Conservation (phyloP, 2,888 invertebrate genomes). For the Drosophila putrida region DNA sequence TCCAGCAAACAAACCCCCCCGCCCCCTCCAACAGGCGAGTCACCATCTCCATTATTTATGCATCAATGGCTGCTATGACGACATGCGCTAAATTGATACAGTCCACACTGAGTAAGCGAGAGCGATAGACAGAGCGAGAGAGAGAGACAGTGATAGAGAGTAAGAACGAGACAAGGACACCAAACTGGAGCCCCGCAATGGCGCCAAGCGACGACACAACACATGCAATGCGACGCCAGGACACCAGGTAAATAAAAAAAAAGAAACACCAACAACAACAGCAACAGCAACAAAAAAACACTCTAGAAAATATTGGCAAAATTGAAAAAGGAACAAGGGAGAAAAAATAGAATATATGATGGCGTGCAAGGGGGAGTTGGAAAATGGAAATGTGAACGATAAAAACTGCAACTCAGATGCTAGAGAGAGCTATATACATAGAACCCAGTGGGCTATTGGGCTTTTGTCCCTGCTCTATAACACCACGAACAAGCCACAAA, state of each 20-base stretch:
- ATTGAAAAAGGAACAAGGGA: slow-evolving; percentile 36
- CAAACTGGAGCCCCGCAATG: slow-evolving; percentile 45
- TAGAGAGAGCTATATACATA: not conserved
- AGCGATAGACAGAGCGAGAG: slow-evolving; percentile 5
- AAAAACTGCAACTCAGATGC: slow-evolving; percentile 55
- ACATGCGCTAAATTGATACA: slow-evolving; percentile 81
- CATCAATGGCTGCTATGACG: slow-evolving; percentile 82
- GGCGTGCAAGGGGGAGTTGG: slow-evolving; percentile 2
- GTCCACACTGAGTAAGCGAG: slow-evolving; percentile 50
- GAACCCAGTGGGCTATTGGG: slow-evolving; percentile 41
- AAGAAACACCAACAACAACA: not conserved
- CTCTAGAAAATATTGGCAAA: slow-evolving; percentile 50
- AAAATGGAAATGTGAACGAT: slow-evolving; percentile 57
- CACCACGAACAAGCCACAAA: slow-evolving; percentile 71
- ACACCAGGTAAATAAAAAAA: slow-evolving; percentile 66
- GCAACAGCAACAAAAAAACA: slow-evolving; percentile 21
- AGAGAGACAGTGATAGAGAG: slow-evolving; percentile 11
- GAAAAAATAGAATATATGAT: slow-evolving; percentile 25
- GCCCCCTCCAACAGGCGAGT: not conserved
- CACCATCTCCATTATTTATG: slow-evolving; percentile 78
- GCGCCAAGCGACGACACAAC: slow-evolving; percentile 67
- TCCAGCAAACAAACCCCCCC: slow-evolving; percentile 51
- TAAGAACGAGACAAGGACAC: slow-evolving; percentile 54
- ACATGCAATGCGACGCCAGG: slow-evolving; percentile 69
- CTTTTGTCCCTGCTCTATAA: slow-evolving; percentile 37